Percentiles rank a stretch among this genome's conserved stretches.
phyloP scores from a whole-genome alignment of 2,888 invertebrate genomes.

The Caenorhabditis doughertyi region DNA sequence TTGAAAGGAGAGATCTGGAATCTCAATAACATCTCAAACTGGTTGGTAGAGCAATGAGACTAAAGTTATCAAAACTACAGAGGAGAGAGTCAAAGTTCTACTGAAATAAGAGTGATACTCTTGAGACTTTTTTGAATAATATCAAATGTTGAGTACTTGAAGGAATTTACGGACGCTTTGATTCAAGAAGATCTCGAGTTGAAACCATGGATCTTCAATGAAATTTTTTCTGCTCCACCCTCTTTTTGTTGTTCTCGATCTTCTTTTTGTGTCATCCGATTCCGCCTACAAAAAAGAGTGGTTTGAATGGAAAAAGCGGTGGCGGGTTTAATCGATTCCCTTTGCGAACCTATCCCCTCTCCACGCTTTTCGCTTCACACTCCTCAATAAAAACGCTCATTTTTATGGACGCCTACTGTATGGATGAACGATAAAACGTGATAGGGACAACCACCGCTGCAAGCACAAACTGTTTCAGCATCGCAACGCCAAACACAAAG shows the following conservation, averaged over 20 bases:
- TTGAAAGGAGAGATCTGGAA: no score
- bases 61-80: no score
- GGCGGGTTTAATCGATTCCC: conserved; percentile 40
- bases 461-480: conserved; percentile 26
- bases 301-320: conserved; percentile 3
- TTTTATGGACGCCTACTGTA: conserved; percentile 61
- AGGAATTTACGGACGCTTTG: no score
- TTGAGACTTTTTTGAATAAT: no score
- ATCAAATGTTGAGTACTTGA: no score
- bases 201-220: background rate
- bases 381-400: conserved; percentile 27
- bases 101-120: no score
- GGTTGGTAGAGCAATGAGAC: no score
- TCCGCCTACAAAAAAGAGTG: conserved; percentile 24
- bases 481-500: background rate
- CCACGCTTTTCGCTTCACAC: background rate
- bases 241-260: background rate
- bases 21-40: no score
- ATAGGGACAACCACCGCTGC: conserved; percentile 24
- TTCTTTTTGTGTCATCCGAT: background rate
- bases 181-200: no score
- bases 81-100: no score
- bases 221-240: background rate
- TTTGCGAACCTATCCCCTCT: background rate
- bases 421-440: conserved; percentile 57